phyloP scores from a whole-genome alignment of 2,113 vertebrate species.

The Capreolus pygargus region DNA sequence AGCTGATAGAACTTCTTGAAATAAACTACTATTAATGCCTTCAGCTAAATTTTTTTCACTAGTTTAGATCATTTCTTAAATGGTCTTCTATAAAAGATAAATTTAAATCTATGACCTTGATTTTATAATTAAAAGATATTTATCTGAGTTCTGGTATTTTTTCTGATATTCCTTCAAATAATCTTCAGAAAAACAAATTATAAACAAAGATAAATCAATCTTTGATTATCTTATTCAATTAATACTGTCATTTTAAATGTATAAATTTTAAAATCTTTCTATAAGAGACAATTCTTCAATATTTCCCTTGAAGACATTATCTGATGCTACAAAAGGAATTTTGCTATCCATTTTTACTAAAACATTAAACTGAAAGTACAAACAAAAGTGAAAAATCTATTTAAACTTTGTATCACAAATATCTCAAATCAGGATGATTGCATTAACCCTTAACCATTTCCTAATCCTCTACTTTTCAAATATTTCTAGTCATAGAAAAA shows the following conservation, averaged over 20 bases:
- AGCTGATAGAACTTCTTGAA: not conserved
- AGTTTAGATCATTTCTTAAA: not conserved
- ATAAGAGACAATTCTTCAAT: not conserved
- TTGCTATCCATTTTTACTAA: not conserved
- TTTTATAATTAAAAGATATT: constrained; percentile 6
- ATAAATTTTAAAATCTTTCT: not conserved
- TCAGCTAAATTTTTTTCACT: not conserved
- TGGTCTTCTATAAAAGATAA: not conserved
- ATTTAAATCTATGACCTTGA: not conserved
- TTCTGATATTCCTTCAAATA: not conserved
- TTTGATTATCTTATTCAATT: not conserved
- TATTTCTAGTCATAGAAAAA: constrained; percentile 3
- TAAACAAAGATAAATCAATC: not conserved
- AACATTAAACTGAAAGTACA: not conserved
- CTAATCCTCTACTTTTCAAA: not conserved
- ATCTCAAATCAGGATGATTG: not conserved
- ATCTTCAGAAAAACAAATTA: not conserved
- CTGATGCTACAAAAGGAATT: not conserved
- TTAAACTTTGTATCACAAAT: not conserved
- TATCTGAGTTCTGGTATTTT: not conserved
- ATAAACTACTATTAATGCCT: not conserved
- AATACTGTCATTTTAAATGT: not conserved
- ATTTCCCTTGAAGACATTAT: not conserved
- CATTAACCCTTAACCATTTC: not conserved
- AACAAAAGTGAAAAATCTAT: not conserved